Base-by-base conservation (phyloP, 23 tunicate species). In the Styela plicata region DNA sequence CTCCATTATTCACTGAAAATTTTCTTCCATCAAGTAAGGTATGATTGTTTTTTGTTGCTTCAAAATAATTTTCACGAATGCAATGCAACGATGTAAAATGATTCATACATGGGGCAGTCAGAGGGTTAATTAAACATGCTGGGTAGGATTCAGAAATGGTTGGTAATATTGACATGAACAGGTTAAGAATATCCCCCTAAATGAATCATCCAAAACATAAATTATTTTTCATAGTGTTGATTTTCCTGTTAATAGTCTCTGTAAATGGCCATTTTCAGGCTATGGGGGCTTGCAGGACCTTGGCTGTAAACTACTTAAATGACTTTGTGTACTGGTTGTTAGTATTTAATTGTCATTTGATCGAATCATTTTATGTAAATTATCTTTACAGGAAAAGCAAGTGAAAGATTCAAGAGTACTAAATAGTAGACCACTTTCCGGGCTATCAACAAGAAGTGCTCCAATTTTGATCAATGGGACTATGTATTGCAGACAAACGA, bases 391-490 rank as follows among this genome's bases (percentile, higher is more conserved):
- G 96, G 70, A 33, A 63, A 89, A 90, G 65, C 96, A 90, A 52
- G 32, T 33, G 20, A 33, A 85, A 63, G 65, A 31, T 13, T 52
- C 84, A 1, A 52, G 69, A 13, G 21, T 32, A 24, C 13, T 31
- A 29, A 26, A 1, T 22, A 70, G 82, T 5, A 34, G 97, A 24
- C 97, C 97, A 19, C 36, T 86, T 27, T 91, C 97, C 2, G 97
- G 97, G 1, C 33, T 91, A 2, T 91, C 97, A 29, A 91, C 97
- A 18, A 91, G 86, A 63, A 91, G 97, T 83, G 97, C 97, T 19
- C 97, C 97, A 2, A 77, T 91, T 0, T 29, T 91, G 22, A 86
- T 91, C 66, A 86, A 91, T 69, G 97, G 97, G 22, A 90, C 85
- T 70, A 91, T 91, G 97, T 91, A 91, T 67, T 83, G 86, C 77